phyloP scores from a whole-genome alignment of 2,888 invertebrate species.

The Tryphoninae sp. region DNA sequence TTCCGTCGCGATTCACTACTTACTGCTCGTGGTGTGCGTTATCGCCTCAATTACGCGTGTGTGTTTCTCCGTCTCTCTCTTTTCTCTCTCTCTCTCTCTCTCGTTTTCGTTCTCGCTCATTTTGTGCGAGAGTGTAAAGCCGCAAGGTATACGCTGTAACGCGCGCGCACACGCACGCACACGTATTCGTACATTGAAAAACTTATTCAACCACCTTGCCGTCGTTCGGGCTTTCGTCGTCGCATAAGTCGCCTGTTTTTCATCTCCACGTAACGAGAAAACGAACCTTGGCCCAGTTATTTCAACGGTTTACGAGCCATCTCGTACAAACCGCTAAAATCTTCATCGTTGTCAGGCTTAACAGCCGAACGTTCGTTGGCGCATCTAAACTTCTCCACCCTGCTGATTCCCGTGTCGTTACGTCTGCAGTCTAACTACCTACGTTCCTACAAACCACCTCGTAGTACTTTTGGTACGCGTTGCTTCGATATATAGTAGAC shows the following conservation, averaged over 20 bases:
- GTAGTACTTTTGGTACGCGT: slow-evolving; percentile 51
- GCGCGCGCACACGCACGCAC: slow-evolving; percentile 36
- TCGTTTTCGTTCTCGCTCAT: not conserved
- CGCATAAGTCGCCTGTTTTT: slow-evolving; percentile 23
- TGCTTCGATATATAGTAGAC: slow-evolving; percentile 34
- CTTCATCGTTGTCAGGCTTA: not conserved
- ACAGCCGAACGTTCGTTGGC: slow-evolving; percentile 38
- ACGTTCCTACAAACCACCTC: slow-evolving; percentile 43
- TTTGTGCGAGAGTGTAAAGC: slow-evolving; percentile 36
- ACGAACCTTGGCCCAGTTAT: slow-evolving; percentile 45
- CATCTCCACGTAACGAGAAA: slow-evolving; percentile 20
- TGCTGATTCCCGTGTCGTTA: slow-evolving; percentile 52
- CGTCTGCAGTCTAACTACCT: slow-evolving; percentile 56
- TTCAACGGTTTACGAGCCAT: slow-evolving; percentile 17
- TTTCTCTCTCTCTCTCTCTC: slow-evolving; percentile 24
- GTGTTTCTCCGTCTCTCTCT: slow-evolving; percentile 12
- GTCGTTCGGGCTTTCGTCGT: slow-evolving; percentile 20
- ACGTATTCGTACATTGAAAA: not conserved
- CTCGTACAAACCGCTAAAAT: slow-evolving; percentile 13
- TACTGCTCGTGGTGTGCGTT: slow-evolving; percentile 22
- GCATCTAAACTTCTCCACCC: slow-evolving; percentile 37
- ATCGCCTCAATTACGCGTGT: slow-evolving; percentile 7
- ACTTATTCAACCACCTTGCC: slow-evolving; percentile 56
- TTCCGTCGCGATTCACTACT: slow-evolving; percentile 13
- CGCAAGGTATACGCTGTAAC: slow-evolving; percentile 49